These are phyloP conservation scores for Drosophila setosimentum DNA, from an alignment of 2,888 invertebrate species.

Conservation along the genomic window DNA sequence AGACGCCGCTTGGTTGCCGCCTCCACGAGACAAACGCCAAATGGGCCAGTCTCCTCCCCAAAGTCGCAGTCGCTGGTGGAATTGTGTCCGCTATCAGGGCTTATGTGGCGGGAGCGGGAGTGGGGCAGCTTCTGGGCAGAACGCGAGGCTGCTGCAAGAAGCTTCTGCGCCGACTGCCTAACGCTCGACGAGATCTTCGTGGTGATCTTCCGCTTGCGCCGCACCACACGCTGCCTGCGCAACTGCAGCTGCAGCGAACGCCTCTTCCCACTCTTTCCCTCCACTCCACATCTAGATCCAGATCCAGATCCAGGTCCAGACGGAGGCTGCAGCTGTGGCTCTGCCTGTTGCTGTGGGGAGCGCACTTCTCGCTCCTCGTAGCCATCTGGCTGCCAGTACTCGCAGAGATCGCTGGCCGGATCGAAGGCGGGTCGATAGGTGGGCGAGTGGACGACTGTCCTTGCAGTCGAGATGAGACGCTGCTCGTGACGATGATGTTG, in stretches of 20 bases:
- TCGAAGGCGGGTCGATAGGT: slow-evolving; percentile 85
- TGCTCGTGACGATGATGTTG: slow-evolving; percentile 9
- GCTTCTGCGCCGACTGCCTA: slow-evolving; percentile 79
- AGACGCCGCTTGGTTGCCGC: slow-evolving; percentile 78
- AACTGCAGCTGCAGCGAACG: slow-evolving; percentile 69
- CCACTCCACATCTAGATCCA: slow-evolving; percentile 44
- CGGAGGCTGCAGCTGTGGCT: background rate
- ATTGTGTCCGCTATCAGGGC: slow-evolving; percentile 85
- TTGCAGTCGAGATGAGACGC: slow-evolving; percentile 44
- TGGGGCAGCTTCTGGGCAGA: slow-evolving; percentile 46
- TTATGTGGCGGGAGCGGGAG: slow-evolving; percentile 61
- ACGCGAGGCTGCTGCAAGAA: slow-evolving; percentile 53
- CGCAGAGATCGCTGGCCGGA: slow-evolving; percentile 84
- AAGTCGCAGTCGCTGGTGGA: slow-evolving; percentile 76
- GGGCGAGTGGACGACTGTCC: slow-evolving; percentile 77
- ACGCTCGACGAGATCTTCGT: slow-evolving; percentile 73
- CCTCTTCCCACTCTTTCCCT: slow-evolving; percentile 20
- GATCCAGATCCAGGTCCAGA: background rate
- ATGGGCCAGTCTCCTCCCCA: slow-evolving; percentile 28
- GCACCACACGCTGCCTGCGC: slow-evolving; percentile 81
- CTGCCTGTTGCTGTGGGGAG: slow-evolving; percentile 60
- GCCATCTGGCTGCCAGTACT: slow-evolving; percentile 80
- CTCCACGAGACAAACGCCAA: slow-evolving; percentile 38
- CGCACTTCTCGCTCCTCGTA: slow-evolving; percentile 83
- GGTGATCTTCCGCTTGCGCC: slow-evolving; percentile 80